A percentile compares a stretch with the other conserved stretches of the same genome.
Evolutionary conservation across 1,140 invertebrate species (phyloP).

Genomic region (Patella vulgata): DNA sequence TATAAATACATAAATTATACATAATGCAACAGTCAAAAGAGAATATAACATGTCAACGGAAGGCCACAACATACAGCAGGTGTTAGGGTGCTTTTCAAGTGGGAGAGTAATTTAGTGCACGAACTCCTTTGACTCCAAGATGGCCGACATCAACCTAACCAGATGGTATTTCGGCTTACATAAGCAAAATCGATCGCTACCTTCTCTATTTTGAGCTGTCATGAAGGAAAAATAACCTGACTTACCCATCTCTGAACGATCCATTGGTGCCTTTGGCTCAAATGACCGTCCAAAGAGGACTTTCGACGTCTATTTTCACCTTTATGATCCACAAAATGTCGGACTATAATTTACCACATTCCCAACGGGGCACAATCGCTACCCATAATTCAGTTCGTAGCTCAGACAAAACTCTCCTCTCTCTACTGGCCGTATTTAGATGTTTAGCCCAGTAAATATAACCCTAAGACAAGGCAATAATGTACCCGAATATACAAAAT

Average conservation of each 20-base stretch:
- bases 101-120: conserved; percentile 18
- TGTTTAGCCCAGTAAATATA: too few relatives aligned
- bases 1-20: too few relatives aligned
- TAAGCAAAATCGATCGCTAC: background rate
- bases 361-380: background rate
- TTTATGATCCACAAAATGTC: background rate
- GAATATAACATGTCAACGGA: too few relatives aligned
- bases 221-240: background rate
- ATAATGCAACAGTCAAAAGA: too few relatives aligned
- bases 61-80: conserved; percentile 19
- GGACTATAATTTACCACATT: background rate
- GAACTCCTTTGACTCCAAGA: conserved; percentile 31
- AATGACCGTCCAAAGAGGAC: conserved; percentile 13
- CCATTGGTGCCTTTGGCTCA: conserved; percentile 29
- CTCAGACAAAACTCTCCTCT: too few relatives aligned
- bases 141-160: conserved; percentile 26
- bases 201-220: background rate
- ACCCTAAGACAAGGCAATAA: too few relatives aligned
- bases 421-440: too few relatives aligned
- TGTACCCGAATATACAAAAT: too few relatives aligned
- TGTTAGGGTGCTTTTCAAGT: conserved; percentile 20
- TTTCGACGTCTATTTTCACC: conserved; percentile 5
- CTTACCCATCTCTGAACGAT: conserved; percentile 45
- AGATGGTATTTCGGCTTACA: background rate
- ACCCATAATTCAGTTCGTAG: conserved; percentile 16